Base-by-base conservation (phyloP, 2,888 invertebrate species). In the Cephalotes varians region DNA sequence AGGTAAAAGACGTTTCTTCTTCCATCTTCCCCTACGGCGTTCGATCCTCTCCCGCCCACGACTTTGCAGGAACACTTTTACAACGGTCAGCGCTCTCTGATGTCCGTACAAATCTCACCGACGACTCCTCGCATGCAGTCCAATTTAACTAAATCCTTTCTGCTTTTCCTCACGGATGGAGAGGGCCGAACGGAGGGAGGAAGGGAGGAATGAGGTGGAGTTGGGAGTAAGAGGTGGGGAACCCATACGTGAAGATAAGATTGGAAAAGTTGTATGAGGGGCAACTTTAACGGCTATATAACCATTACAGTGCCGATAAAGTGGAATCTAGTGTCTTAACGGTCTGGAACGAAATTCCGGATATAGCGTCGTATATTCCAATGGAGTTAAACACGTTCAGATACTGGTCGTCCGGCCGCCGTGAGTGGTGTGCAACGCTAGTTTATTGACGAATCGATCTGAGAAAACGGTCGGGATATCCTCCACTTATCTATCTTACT, bases 201-300 rank as follows among this genome's bases (percentile, higher is more conserved):
- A 25, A 2, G 44, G 28, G 15, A 18, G 18, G 10, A 21, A 9
- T 10, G 18, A 18, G 54, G 34, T 25, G 25, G 12, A 31, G 71
- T 28, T 65, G 62, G 62, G 18, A 15, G 77, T 7, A 47, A 58
- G 73, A 56, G 77, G 74, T 82, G 90, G 92, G 92, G 93, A 93
- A 93, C 93, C 94, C 94, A 94, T 94, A 94, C 94, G 94, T 94
- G 94, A 93, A 95, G 95, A 95, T 95, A 95, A 95, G 95, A 95
- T 95, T 95, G 95, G 95, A 95, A 95, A 95, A 95, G 95, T 95
- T 95, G 95, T 95, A 95, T 93, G 94, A 95, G 94, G 94, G 94
- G 92, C 92, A 92, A 93, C 91, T 93, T 93, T 93, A 93, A 93
- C 93, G 91, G 93, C 93, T 93, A 92, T 93, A 93, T 94, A 94